Base-by-base conservation (phyloP, 2,888 invertebrate species). In the Catotricha subobsoleta region DNA sequence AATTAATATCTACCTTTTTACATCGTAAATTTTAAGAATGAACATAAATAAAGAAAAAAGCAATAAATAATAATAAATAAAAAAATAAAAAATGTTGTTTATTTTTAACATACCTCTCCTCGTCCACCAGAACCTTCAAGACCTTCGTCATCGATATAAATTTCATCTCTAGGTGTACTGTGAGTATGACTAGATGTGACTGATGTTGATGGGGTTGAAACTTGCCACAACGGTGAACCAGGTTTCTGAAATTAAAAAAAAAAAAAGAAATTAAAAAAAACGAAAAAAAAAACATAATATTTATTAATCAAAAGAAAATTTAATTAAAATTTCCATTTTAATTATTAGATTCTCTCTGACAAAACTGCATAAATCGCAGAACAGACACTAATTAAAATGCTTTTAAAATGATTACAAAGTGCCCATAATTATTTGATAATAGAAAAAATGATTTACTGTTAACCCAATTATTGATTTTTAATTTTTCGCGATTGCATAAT, bases 81-180 rank as follows among this genome's bases (percentile, higher is more conserved):
- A 13, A 7, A 23, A 7, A 23, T 23, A 18, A 28, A 4, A 33
- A 16, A 35, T 38, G 29, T n/a, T n/a, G n/a, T n/a, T n/a, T n/a
- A 36, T 34, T 36, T 28, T 34, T 37, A 60, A 58, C 69, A 74
- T 67, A 80, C 72, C 64, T 74, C 76, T 47, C 71, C 72, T 50
- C 69, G 67, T 49, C 68, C 73, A 50, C 76, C 75, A 51, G 76
- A 76, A 45, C 76, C 76, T 58, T 82, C 82, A 54, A 77, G 71
- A 53, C 69, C 72, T 54, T 79, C 81, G 63, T 80, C 80, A 65
- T 81, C 81, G 58, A 80, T 72, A 65, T 78, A 80, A 52, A 78
- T 70, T 57, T 80, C 79, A 53, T 62, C 62, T 48, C 53, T 52
- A 37, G 55, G 49, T 47, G 54, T 52, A 41, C 45, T 49, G 47